Evolutionary conservation across 2,797 vertebrate species (phyloP), one percentile per base, ranked within the genome.

Genomic region (Paratrypauchen microcephalus): DNA sequence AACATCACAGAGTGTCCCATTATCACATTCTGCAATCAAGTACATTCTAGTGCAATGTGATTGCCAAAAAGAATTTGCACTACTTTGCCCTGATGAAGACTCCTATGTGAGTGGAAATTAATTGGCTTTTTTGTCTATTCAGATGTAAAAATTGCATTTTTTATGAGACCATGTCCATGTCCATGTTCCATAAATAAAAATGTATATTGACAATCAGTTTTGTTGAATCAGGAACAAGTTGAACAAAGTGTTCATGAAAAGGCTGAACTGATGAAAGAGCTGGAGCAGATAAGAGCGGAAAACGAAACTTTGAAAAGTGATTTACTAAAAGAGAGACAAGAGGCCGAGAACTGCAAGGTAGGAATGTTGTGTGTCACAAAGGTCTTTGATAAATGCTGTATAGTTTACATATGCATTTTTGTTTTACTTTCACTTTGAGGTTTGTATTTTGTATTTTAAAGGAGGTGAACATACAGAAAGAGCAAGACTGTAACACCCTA

Each of bases 191-290:
- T 68, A 72, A 84, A 75, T 36, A 69, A 45, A 66, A 23, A 19
- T 30, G 73, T 11, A 8, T 67, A 64, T 56, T 82, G 41, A 80
- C 30, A 39, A 30, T 68, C 68, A 63, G 65, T 66, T 66, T 73
- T 45, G 6, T 57, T 74, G 69, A 39, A n/a, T 16, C 75, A 97
- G 97, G 94, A 93, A 15, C 93, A 95, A 72, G 84, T 95, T 1
- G 94, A 95, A 12, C 90, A 94, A 87, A 81, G 92, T 48, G 86
- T 93, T 0, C 91, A 84, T 0, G 93, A 92, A 76, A 93, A 82
- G 50, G 82, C 81, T 0, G 77, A 84, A 0, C 77, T 94, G 66
- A 76, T 80, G 67, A 82, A 72, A 48, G 78, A 89, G 69, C 2
- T 90, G 55, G 69, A 80, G 45, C 70, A 23, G 50, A 72, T 73